Evolutionary conservation across 2,797 vertebrate genomes (phyloP).

Genomic region (Dromococcyx pavoninus): DNA sequence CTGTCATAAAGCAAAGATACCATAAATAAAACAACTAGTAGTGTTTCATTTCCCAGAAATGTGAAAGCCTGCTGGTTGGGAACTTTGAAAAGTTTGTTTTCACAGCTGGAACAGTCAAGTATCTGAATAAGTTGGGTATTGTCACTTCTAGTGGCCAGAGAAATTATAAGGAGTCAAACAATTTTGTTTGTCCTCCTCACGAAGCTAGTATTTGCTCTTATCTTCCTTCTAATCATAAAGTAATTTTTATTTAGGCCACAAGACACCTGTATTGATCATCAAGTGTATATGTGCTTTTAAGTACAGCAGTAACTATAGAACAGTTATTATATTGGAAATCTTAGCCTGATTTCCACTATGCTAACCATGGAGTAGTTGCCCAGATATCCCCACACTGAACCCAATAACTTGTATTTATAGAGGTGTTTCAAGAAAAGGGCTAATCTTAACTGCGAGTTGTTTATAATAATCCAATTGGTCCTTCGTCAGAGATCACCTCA

Average conservation of each 20-base stretch:
- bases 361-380: neutral
- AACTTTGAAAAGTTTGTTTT: constrained; percentile 72
- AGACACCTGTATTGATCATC: neutral
- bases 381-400: neutral
- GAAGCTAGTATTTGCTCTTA: neutral
- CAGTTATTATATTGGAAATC: neutral
- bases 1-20: constrained; percentile 64
- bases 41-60: constrained; percentile 72
- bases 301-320: neutral
- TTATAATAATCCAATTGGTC: constrained; percentile 55
- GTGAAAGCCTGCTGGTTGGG: constrained; percentile 68
- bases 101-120: constrained; percentile 68
- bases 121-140: constrained; percentile 45
- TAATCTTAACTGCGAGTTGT: constrained; percentile 7
- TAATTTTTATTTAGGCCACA: neutral
- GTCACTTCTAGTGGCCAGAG: constrained; percentile 5
- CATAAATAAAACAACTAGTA: constrained; percentile 69
- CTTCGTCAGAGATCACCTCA: constrained; percentile 43
- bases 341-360: neutral
- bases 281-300: neutral
- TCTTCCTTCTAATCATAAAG: neutral
- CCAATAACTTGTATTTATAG: neutral
- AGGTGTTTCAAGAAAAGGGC: neutral
- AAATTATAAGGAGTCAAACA: constrained; percentile 17
- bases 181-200: neutral